Conservation (phyloP, 1,140 invertebrate species). For the Aphaenogaster floridana region DNA sequence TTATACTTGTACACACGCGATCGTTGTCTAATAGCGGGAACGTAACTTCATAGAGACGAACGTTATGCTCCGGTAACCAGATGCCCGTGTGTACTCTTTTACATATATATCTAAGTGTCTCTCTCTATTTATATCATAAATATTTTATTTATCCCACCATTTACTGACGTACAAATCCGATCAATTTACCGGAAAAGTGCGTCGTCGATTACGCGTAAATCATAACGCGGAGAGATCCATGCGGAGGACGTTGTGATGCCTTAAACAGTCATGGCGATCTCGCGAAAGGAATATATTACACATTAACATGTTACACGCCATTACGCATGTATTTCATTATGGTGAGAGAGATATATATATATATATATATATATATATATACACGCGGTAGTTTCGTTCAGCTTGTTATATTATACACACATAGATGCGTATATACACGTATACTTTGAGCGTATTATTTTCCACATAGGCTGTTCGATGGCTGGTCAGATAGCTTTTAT, state of each 20-base stretch:
- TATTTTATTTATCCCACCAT: constrained; percentile 16
- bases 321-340: constrained; percentile 47
- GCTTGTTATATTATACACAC: constrained; percentile 41
- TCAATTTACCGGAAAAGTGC: constrained; percentile 14
- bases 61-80: not conserved
- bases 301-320: constrained; percentile 60
- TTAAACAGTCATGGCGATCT: constrained; percentile 2
- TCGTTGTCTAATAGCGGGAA: not conserved
- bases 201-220: constrained; percentile 16
- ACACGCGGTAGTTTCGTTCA: constrained; percentile 19
- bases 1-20: not conserved
- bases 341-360: too few species aligned
- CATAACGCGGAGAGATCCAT: not conserved
- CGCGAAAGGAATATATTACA: constrained; percentile 57
- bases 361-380: constrained; percentile 39
- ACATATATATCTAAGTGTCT: constrained; percentile 12
- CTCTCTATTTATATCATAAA: constrained; percentile 32
- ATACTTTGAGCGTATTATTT: constrained; percentile 80
- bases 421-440: constrained; percentile 71
- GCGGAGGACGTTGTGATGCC: not conserved
- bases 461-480: constrained; percentile 68
- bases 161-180: not conserved
- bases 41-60: not conserved
- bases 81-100: constrained; percentile 14
- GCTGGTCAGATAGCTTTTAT: constrained; percentile 40